phyloP scores from a whole-genome alignment of 2,113 vertebrate genomes.

The Rissa tridactyla region DNA sequence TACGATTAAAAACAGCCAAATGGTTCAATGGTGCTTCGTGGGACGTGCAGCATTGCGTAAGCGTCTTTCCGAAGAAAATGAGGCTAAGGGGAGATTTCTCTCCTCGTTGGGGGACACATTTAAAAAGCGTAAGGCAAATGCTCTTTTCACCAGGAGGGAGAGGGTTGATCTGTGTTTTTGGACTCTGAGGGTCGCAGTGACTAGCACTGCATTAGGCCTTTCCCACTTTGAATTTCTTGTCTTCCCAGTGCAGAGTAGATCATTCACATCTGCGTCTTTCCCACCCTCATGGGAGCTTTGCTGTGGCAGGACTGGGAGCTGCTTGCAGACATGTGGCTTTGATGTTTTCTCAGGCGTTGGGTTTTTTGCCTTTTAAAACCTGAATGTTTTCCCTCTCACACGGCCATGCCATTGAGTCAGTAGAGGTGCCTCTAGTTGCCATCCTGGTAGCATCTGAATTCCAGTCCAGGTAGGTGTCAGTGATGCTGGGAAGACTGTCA shows the following conservation, averaged over 20 bases:
- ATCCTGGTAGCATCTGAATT: neutral
- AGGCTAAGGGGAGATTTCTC: neutral
- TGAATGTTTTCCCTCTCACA: neutral
- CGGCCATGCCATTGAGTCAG: neutral
- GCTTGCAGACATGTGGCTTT: neutral
- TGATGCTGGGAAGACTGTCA: neutral
- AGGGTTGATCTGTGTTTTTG: neutral
- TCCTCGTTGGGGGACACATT: fast-evolving
- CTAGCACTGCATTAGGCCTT: neutral
- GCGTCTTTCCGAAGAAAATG: neutral
- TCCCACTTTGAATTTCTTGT: neutral
- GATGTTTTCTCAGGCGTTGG: neutral
- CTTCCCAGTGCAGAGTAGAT: neutral
- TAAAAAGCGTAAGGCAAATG: neutral
- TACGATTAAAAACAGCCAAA: neutral
- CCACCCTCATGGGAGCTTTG: neutral
- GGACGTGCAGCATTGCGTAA: neutral
- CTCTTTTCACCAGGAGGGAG: neutral
- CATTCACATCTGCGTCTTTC: fast-evolving
- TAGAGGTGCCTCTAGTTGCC: fast-evolving
- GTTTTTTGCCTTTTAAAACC: neutral
- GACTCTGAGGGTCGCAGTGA: neutral
- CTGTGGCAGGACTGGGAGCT: neutral
- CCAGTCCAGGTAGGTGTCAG: neutral
- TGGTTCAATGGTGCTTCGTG: neutral